Conservation (phyloP, 2,113 vertebrate species). For the Ciconia stormi region DNA sequence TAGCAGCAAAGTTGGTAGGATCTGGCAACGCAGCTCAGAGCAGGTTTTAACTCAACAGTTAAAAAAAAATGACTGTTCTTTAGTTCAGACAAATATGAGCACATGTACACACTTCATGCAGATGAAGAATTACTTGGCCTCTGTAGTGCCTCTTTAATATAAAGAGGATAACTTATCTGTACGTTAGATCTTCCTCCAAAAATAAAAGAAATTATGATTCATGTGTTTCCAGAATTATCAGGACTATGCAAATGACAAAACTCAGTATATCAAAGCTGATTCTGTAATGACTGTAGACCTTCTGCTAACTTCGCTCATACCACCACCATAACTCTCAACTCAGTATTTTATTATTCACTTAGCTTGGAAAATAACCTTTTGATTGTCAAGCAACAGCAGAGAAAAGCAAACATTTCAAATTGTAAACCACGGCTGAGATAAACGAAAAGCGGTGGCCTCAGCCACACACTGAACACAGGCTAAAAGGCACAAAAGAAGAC, state of each 20-base stretch:
- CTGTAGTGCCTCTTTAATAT: background rate
- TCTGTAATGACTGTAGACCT: background rate
- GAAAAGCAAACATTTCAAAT: background rate
- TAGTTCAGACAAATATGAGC: background rate
- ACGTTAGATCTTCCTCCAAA: background rate
- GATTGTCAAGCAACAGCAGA: background rate
- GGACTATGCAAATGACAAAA: background rate
- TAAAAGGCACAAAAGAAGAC: background rate
- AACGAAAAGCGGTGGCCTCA: background rate
- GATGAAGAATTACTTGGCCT: background rate
- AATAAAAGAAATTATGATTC: background rate
- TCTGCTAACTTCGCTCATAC: background rate
- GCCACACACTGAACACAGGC: background rate
- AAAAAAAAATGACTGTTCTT: background rate
- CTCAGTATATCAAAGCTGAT: background rate
- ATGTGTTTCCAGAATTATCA: background rate
- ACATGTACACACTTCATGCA: background rate
- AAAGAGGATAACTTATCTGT: background rate
- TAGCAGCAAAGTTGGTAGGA: background rate
- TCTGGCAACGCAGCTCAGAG: background rate
- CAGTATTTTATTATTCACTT: constrained; percentile 11
- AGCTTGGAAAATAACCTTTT: constrained; percentile 15
- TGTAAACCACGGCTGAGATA: background rate
- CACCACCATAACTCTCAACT: background rate
- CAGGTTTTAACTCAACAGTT: background rate